phyloP scores from a whole-genome alignment of 2,888 invertebrate species.

The Drosophila paranaensis region DNA sequence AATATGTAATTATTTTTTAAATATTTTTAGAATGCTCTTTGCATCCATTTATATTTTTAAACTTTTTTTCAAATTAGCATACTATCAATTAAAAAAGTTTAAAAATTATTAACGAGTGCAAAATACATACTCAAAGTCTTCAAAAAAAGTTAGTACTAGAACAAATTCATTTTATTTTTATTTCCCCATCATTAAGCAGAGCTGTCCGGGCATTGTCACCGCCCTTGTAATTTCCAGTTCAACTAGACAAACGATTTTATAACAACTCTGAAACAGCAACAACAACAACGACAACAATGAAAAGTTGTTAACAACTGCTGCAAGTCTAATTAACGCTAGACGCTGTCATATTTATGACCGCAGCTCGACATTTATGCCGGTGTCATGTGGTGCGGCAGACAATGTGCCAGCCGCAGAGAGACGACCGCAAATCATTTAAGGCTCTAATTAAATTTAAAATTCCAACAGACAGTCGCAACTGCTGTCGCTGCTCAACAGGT shows the following conservation, averaged over 20 bases:
- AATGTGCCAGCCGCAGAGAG: slow-evolving; percentile 29
- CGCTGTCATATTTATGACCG: slow-evolving; percentile 60
- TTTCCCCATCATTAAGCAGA: not conserved
- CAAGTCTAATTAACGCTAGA: slow-evolving; percentile 53
- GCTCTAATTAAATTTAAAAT: slow-evolving; percentile 58
- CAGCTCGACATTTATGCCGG: slow-evolving; percentile 53
- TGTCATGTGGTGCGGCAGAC: slow-evolving; percentile 27
- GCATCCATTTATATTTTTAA: not conserved
- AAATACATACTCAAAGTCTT: too few species aligned
- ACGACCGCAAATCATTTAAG: slow-evolving; percentile 56
- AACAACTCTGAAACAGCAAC: not conserved
- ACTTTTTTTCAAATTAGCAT: not conserved
- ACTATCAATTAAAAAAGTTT: too few species aligned
- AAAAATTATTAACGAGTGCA: too few species aligned
- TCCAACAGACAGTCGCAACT: slow-evolving; percentile 1
- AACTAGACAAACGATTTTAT: slow-evolving; percentile 14
- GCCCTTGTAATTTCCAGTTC: slow-evolving; percentile 13
- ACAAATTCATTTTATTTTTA: not conserved
- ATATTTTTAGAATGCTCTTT: not conserved
- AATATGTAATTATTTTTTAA: not conserved
- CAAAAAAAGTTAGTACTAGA: not conserved
- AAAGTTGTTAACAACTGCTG: slow-evolving; percentile 40
- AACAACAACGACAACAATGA: not conserved
- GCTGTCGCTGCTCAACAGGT: slow-evolving; percentile 44
- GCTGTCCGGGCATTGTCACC: not conserved